Evolutionary conservation across 2,113 vertebrate species (phyloP), one percentile per base, ranked within the genome.

Genomic region (Trachemys scripta): DNA sequence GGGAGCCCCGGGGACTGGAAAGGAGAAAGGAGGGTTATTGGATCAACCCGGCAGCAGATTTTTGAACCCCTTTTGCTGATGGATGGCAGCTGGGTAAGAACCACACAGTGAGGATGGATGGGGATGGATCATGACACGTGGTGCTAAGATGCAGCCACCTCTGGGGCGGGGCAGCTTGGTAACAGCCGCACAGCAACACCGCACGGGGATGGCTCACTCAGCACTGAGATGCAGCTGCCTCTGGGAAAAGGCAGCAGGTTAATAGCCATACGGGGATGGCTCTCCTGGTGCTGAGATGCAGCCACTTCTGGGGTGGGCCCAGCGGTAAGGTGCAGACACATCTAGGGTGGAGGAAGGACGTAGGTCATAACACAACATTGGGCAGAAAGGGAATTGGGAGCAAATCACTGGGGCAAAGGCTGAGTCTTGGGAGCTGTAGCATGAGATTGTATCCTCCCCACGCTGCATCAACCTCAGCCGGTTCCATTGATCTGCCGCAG

Each of bases 51-150:
- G 62, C 16, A 19, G 12, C 16, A 69, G 16, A 69, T 10, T n/a
- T 59, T n/a, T 20, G 35, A 69, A 35, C 16, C 31, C 8, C 16
- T 5, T 35, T 14, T n/a, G 3, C 35, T n/a, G 16, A 69, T 6
- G 14, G 35, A n/a, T n/a, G 62, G 35, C 16, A 69, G 51, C 17
- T n/a, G 14, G 62, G 31, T n/a, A 65, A n/a, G 16, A n/a, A 9
- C 16, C 3, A 3, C 6, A 65, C 1, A 65, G 31, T 8, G 62
- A 65, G 5, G 12, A 14, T 16, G 14, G 5, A 3, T 31, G 13
- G 31, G 62, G 16, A 6, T 17, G 62, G 12, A 6, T 31, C 8
- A 51, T 51, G 14, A 51, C 56, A 27, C 8, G 25, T 57, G 56
- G 56, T 27, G 54, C 54, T 24, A 24, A 62, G 29, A 62, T 16